phyloP scores from a whole-genome alignment of 2,888 invertebrate species.

The Cryptus armator region DNA sequence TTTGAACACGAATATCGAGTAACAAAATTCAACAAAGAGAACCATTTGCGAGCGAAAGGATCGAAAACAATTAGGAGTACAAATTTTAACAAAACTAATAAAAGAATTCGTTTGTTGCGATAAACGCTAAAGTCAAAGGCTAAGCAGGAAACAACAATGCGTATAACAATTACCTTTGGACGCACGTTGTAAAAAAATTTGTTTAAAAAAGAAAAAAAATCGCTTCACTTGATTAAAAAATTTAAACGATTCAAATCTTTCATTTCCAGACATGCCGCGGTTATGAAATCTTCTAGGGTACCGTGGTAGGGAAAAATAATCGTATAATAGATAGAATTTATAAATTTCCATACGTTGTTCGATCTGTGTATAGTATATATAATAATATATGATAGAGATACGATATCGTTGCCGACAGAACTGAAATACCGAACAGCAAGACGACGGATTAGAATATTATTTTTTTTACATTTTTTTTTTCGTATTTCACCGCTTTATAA shows the following conservation, averaged over 20 bases:
- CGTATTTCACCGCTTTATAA: conserved; percentile 14
- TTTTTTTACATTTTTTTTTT: conserved; percentile 3
- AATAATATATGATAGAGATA: conserved; percentile 46
- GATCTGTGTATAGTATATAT: conserved; percentile 16
- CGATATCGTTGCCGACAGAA: conserved; percentile 41
- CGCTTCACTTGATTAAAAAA: neutral
- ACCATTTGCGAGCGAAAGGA: neutral
- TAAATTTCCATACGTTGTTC: conserved; percentile 34
- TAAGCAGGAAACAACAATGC: conserved; percentile 34
- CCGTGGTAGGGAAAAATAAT: conserved; percentile 76
- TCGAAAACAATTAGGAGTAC: conserved; percentile 8
- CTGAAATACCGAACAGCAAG: conserved; percentile 32
- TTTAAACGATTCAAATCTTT: conserved; percentile 30
- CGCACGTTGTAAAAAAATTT: conserved; percentile 41
- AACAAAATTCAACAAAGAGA: neutral
- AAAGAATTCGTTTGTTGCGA: neutral
- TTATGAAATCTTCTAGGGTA: conserved; percentile 76
- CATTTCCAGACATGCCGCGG: conserved; percentile 73
- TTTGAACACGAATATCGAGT: neutral
- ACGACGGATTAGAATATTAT: neutral
- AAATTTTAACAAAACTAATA: conserved; percentile 47
- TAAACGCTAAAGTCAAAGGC: conserved; percentile 24
- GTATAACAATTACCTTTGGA: conserved; percentile 43
- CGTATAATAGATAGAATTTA: neutral
- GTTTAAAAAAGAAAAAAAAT: neutral